Evolutionary conservation across 1,140 invertebrate species (phyloP), one percentile per base, ranked within the genome.

Genomic region (Drosophila pectinifera): DNA sequence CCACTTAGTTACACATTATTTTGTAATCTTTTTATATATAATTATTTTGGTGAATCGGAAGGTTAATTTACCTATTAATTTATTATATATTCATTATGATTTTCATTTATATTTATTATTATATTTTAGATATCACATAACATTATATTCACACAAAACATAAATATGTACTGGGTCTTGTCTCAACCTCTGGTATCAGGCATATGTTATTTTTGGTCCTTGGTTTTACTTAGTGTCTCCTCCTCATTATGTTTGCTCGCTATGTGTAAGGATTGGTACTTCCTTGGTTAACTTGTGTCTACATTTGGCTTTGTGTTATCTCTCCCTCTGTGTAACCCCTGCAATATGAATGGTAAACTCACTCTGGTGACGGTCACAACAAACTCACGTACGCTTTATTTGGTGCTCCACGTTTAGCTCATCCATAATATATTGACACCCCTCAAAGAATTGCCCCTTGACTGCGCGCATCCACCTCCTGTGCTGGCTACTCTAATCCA

Each of bases 301-400:
- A 55, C 18, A 63, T 56, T 61, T 58, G 79, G 58, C 42, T 64
- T 73, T 75, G 64, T 61, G 42, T 74, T 53, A 42, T 28, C 38
- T 42, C 64, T 39, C 38, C 20, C 39, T 7, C 28, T 31, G 38
- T 20, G 45, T 31, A 69, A 42, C 22, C 63, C 49, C 67, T 56
- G 38, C 18, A 49, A 36, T 51, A 62, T 58, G 65, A 54, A 61
- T 79, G 80, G 58, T 72, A 54, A 74, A 72, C 73, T 65, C 58
- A 72, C 73, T 73, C 58, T 85, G 82, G 82, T 85, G 74, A 82
- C 78, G 82, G 82, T 88, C 80, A 80, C 78, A 36, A 53, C 49
- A 53, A 56, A 80, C 34, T 79, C 49, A 76, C 80, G 57, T 76
- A 81, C 53, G 69, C 68, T 72, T 84, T 54, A 73, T 78, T 82